phyloP scores from a whole-genome alignment of 2,888 invertebrate genomes.

The Sarcophaga carnaria region DNA sequence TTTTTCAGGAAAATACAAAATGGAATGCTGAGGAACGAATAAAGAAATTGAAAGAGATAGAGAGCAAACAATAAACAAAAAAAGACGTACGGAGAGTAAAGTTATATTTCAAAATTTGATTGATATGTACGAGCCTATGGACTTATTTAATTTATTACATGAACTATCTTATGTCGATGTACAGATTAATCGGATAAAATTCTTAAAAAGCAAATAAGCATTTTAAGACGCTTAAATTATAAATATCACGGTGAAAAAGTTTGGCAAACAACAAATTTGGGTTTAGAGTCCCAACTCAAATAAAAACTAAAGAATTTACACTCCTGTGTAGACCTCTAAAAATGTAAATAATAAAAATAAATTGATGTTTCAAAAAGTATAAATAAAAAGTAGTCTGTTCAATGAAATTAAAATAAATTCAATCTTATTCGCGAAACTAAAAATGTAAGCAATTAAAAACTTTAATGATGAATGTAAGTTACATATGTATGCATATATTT shows the following conservation, averaged over 20 bases:
- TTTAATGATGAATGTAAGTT: too few species aligned
- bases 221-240: too few species aligned
- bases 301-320: background rate
- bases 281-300: too few species aligned
- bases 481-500: background rate
- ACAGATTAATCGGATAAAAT: conserved; percentile 16
- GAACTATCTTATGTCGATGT: conserved; percentile 21
- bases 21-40: conserved; percentile 33
- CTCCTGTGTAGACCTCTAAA: background rate
- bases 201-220: conserved; percentile 17
- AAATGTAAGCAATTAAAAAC: background rate
- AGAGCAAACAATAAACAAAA: conserved; percentile 15
- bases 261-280: too few species aligned
- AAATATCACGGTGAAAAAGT: too few species aligned
- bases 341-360: background rate
- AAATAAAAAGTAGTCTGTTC: too few species aligned
- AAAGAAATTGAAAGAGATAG: background rate
- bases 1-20: background rate
- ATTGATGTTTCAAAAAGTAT: background rate
- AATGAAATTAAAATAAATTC: too few species aligned
- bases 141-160: conserved; percentile 33
- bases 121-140: conserved; percentile 8
- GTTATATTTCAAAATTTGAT: too few species aligned
- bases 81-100: background rate
- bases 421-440: background rate